Percentiles rank a stretch among this genome's conserved stretches.
These are phyloP conservation scores for Catostomus latipinnis DNA, from an alignment of 2,797 vertebrate genomes.

Conservation along the genomic window DNA sequence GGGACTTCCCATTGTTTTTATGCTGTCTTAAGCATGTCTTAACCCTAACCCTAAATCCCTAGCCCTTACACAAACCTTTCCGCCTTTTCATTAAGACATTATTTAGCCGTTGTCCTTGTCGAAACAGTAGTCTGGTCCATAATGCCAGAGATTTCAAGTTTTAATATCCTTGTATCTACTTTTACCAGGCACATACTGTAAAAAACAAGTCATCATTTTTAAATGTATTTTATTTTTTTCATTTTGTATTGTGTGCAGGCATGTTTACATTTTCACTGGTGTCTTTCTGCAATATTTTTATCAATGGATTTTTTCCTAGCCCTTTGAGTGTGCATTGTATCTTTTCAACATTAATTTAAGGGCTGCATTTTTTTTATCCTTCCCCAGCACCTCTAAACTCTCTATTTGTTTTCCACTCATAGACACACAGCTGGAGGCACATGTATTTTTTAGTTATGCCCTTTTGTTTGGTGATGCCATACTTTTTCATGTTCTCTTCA, in stretches of 20 bases:
- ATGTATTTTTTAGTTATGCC: not conserved
- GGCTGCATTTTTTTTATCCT: conserved; percentile 1
- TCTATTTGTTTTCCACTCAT: conserved; percentile 22
- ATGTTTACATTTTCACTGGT: conserved; percentile 15
- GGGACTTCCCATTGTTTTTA: no score
- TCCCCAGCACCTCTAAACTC: conserved; percentile 13
- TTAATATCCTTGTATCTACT: not conserved
- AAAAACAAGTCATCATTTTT: not conserved
- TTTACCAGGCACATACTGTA: not conserved
- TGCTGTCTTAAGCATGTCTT: no score
- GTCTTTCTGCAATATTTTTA: not conserved
- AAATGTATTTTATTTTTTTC: not conserved
- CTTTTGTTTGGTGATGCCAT: conserved; percentile 22
- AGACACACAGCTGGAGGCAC: conserved; percentile 36
- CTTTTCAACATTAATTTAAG: conserved; percentile 38
- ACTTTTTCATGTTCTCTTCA: conserved; percentile 15
- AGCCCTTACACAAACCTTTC: no score
- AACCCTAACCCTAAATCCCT: no score
- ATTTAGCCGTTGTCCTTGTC: no score
- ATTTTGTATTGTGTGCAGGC: conserved; percentile 3
- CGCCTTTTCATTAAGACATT: no score
- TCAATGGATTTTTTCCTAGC: not conserved
- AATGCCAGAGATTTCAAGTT: no score
- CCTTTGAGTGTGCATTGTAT: not conserved
- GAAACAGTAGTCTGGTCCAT: no score